Evolutionary conservation across 1,140 invertebrate species (phyloP).

Genomic region (Ectropis grisescens): DNA sequence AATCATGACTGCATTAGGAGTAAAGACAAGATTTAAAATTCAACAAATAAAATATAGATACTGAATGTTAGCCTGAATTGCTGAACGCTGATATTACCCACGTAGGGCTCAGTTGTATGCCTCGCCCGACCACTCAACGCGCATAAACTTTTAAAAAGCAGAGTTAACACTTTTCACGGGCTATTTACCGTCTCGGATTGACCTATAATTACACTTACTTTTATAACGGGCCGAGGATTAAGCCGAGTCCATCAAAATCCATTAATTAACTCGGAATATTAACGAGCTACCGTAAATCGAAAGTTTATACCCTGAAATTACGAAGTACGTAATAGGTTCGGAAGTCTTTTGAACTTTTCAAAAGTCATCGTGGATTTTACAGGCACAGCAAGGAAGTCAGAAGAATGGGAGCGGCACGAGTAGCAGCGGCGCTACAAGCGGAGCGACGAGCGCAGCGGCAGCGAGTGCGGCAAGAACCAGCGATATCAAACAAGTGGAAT

Average conservation of each 20-base stretch:
- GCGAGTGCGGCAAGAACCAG: slow-evolving; percentile 12
- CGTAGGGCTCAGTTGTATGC: too few relatives aligned
- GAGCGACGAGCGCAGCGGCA: slow-evolving; percentile 15
- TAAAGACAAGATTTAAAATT: too few relatives aligned
- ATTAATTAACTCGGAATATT: slow-evolving; percentile 63
- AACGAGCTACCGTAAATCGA: slow-evolving; percentile 48
- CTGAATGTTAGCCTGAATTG: too few relatives aligned
- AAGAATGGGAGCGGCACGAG: slow-evolving; percentile 30
- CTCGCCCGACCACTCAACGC: too few relatives aligned
- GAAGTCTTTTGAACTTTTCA: slow-evolving; percentile 52
- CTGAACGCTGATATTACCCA: too few relatives aligned
- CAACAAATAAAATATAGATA: too few relatives aligned
- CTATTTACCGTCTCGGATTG: slow-evolving; percentile 16
- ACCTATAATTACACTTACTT: slow-evolving; percentile 45
- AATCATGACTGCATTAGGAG: too few relatives aligned
- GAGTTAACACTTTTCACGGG: too few relatives aligned
- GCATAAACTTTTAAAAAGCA: too few relatives aligned
- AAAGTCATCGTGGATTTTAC: slow-evolving; percentile 45
- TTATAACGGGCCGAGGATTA: slow-evolving; percentile 33
- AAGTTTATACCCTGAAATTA: slow-evolving; percentile 58
- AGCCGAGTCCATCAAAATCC: slow-evolving; percentile 46
- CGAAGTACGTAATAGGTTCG: slow-evolving; percentile 53
- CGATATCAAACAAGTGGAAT: slow-evolving; percentile 87
- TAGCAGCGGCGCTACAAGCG: slow-evolving; percentile 19
- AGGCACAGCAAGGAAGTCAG: slow-evolving; percentile 45